phyloP scores from a whole-genome alignment of 92 coral and sea anemone genomes.

The Isaurus tuberculatus region DNA sequence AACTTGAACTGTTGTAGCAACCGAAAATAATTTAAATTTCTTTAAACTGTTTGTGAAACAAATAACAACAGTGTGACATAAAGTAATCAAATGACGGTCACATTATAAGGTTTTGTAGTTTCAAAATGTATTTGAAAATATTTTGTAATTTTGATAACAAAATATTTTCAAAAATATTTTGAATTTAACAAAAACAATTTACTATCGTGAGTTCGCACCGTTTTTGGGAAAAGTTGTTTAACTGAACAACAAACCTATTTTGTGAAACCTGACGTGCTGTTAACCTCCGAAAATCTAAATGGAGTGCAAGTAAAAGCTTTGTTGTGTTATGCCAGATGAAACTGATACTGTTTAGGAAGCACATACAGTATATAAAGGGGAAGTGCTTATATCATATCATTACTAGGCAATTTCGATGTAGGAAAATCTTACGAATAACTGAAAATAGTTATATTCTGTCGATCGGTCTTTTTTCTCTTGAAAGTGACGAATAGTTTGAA shows the following conservation, averaged over 20 bases:
- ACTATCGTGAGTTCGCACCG: neutral
- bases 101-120: too few relatives aligned
- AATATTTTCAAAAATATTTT: too few relatives aligned
- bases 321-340: neutral
- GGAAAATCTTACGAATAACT: neutral
- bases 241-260: neutral
- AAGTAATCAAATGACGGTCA: neutral
- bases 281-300: too few relatives aligned
- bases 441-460: too few relatives aligned
- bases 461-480: neutral
- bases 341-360: neutral
- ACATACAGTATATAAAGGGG: neutral
- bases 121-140: too few relatives aligned
- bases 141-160: too few relatives aligned
- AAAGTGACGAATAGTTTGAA: neutral
- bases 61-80: neutral
- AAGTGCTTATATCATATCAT: neutral
- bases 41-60: neutral
- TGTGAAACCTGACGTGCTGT: neutral
- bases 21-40: too few relatives aligned
- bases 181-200: neutral
- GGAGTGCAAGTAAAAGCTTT: conserved; percentile 18
- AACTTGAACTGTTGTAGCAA: too few relatives aligned
- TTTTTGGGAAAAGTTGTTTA: neutral
- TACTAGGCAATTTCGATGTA: neutral